Evolutionary conservation across 1,140 invertebrate species (phyloP).

Genomic region (Achatina immaculata): DNA sequence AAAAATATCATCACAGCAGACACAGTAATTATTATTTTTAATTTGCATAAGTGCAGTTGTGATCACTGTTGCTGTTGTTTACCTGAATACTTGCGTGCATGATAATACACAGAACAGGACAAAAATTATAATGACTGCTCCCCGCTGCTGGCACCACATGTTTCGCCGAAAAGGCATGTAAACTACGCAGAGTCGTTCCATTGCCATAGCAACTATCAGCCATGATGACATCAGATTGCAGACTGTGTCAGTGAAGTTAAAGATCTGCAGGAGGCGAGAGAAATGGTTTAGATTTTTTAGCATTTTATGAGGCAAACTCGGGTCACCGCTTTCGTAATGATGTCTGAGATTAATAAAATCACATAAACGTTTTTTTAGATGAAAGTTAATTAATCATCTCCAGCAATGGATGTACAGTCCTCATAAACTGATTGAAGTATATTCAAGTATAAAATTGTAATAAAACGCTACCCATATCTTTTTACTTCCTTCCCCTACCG

Average conservation of each 20-base stretch:
- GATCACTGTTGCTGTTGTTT: background rate
- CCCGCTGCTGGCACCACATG: slow-evolving; percentile 47
- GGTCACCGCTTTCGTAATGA: too few species aligned
- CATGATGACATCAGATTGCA: slow-evolving; percentile 61
- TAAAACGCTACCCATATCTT: too few species aligned
- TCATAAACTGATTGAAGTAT: too few species aligned
- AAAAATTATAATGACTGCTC: slow-evolving; percentile 51
- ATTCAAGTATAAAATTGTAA: too few species aligned
- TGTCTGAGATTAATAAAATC: too few species aligned
- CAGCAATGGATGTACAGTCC: too few species aligned
- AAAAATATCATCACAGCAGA: too few species aligned
- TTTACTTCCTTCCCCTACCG: too few species aligned
- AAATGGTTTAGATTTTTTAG: background rate
- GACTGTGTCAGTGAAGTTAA: slow-evolving; percentile 52
- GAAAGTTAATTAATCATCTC: too few species aligned
- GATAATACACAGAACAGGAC: slow-evolving; percentile 53
- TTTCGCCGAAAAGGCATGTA: slow-evolving; percentile 56
- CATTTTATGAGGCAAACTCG: too few species aligned
- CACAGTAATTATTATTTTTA: too few species aligned
- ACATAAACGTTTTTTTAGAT: too few species aligned
- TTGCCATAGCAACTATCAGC: slow-evolving; percentile 61
- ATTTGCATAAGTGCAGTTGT: background rate
- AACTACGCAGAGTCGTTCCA: slow-evolving; percentile 59
- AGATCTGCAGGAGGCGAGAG: slow-evolving; percentile 32
- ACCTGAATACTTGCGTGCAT: slow-evolving; percentile 56